These are phyloP conservation scores for Candoia aspera DNA, from an alignment of 2,113 vertebrate species.

Conservation along the genomic window DNA sequence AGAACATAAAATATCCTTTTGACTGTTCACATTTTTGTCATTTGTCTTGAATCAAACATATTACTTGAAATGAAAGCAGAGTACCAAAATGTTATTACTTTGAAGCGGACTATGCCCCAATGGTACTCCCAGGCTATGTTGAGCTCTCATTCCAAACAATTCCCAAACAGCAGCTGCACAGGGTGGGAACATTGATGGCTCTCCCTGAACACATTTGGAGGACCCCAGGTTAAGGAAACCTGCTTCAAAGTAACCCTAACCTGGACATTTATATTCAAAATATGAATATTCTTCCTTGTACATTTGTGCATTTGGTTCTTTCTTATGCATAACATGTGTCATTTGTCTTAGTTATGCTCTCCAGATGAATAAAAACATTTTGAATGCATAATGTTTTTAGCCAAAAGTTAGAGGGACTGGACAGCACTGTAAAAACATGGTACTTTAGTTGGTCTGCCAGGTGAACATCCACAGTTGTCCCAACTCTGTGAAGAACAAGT, in stretches of 20 bases:
- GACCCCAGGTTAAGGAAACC: neutral
- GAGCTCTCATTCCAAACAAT: neutral
- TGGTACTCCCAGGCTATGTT: neutral
- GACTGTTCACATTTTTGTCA: neutral
- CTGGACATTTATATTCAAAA: neutral
- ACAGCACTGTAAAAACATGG: conserved; percentile 66
- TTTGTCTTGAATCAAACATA: neutral
- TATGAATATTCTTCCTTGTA: neutral
- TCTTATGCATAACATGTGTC: neutral
- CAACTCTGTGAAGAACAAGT: conserved; percentile 63
- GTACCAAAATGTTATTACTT: neutral
- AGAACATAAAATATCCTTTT: neutral
- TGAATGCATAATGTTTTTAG: conserved; percentile 51
- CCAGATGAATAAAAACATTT: conserved; percentile 26
- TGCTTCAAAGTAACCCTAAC: neutral
- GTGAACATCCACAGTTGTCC: conserved; percentile 63
- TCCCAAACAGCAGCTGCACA: neutral
- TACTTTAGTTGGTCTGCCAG: conserved; percentile 68
- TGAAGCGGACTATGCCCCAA: neutral
- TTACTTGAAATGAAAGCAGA: neutral
- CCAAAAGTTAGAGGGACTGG: conserved; percentile 60
- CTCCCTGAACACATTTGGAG: neutral
- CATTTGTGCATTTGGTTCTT: neutral
- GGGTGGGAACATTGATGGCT: neutral
- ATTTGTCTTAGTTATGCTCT: conserved; percentile 8